Base-by-base conservation (phyloP, 2,113 vertebrate species). In the Notiomystis cincta region DNA sequence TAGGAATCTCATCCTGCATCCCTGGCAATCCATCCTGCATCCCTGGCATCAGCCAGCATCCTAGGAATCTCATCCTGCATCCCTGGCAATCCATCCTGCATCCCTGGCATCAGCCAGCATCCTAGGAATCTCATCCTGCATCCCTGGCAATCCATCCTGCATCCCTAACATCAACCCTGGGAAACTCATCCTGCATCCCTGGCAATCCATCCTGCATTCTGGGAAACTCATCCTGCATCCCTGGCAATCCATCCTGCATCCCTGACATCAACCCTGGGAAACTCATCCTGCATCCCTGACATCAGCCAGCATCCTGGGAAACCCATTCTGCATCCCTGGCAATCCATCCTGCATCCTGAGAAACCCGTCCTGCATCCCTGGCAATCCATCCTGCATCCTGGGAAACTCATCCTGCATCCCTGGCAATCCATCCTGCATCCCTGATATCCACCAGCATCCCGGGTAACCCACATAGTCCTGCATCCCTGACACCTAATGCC, bases 351-450 rank as follows among this genome's bases (percentile, higher is more conserved):
- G 30, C 53, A 56, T 35, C 27, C n/a, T 3, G 20, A 19, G 28
- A 15, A 64, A n/a, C 1, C 10, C 33, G 30, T 20, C n/a, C 72
- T 31, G 22, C 21, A 33, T 28, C 53, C 53, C 44, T 6, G 33
- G 5, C 62, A 40, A n/a, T n/a, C n/a, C n/a, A n/a, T n/a, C 7
- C 58, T 2, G 25, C 25, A 37, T 33, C 27, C 51, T 0, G 2
- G 20, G 4, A 5, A 48, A 15, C 11, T 9, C 44, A 17, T 16
- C 23, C 45, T 30, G 17, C 60, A 53, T 37, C 65, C 45, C 23
- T 10, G 42, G 2, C 33, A 67, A 48, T 7, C 13, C 66, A 42
- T 9, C 19, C 24, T 13, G 12, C n/a, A 16, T 37, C 11, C 33
- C 42, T 58, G 54, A 44, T 19, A 75, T 31, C 77, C 31, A 1